Percentiles rank a stretch among this genome's conserved stretches.
Conservation (phyloP, 2,797 vertebrate species). For the Sebastolobus alascanus region DNA sequence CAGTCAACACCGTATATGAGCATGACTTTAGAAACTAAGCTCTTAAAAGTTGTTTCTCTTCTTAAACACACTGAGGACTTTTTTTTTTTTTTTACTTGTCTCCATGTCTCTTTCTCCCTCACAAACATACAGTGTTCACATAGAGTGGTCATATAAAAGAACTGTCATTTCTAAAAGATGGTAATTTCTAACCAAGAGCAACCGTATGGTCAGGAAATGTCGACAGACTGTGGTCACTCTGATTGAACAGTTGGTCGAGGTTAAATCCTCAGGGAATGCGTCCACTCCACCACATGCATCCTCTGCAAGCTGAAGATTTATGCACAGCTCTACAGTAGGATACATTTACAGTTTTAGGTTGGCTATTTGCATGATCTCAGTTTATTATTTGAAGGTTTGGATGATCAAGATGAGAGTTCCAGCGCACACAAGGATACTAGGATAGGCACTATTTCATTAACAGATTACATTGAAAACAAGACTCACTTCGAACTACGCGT, state of each 20-base stretch:
- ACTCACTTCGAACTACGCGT: background rate
- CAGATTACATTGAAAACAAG: background rate
- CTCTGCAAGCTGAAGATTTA: conserved; percentile 22
- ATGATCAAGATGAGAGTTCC: background rate
- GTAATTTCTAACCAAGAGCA: conserved; percentile 34
- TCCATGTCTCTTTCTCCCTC: background rate
- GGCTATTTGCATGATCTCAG: background rate
- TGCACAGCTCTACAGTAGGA: background rate
- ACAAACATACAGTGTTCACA: background rate
- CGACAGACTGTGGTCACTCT: conserved; percentile 45
- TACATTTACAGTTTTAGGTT: background rate
- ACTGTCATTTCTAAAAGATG: conserved; percentile 3
- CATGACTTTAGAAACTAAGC: background rate
- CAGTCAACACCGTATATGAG: background rate
- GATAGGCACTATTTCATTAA: background rate
- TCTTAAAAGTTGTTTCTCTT: background rate
- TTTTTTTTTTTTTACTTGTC: background rate
- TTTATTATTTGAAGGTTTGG: background rate
- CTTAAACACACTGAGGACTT: background rate
- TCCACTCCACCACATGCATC: conserved; percentile 21
- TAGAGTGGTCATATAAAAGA: conserved; percentile 12
- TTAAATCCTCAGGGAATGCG: conserved; percentile 37
- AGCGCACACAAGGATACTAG: background rate
- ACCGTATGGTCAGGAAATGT: conserved; percentile 45
- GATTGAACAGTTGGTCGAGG: conserved; percentile 44